Base-by-base conservation (phyloP, 1,140 invertebrate genomes). In the Trichonephila clavata region DNA sequence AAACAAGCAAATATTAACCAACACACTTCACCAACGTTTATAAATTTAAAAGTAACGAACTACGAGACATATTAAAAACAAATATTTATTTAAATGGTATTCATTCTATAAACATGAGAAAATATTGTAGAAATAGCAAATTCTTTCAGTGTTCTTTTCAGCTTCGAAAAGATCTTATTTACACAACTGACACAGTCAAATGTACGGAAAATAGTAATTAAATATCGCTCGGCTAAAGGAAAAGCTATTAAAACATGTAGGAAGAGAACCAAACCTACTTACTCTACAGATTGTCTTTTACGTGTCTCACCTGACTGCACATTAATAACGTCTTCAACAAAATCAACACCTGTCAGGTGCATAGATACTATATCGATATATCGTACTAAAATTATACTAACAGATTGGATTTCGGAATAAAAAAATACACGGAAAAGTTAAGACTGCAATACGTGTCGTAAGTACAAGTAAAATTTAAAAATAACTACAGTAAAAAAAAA, bases 281-380 rank as follows among this genome's bases (percentile, higher is more conserved):
- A 77, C 27, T 77, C 14, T 13, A 18, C 21, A 20, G 24, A 27
- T 77, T 39, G 27, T 77, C 71, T 77, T 18, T 16, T 32, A 77
- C 32, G 3, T 32, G 71, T 32, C 61, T 77, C 18, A 32, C 6
- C 32, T 32, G 27, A 27, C 27, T 39, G 24, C 16, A 77, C 27
- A 39, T 20, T 18, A 77, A 32, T 16, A 32, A 18, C 18, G 27
- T 57, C 50, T 83, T n/a, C 43, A 5, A 20, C 7, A n/a, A 83
- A 24, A 57, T n/a, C 43, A 59, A 59, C 81, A 83, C 81, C 81
- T 83, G 81, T 59, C 81, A 83, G 81, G 81, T 83, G 81, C 16
- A 59, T 24, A 20, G 81, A 83, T 83, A n/a, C 20, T 18, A 50
- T 24, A 83, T 83, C 81, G 50, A 83, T 83, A 83, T 20, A 24